Evolutionary conservation across 2,888 invertebrate genomes (phyloP).

Genomic region (Apeira syringaria): DNA sequence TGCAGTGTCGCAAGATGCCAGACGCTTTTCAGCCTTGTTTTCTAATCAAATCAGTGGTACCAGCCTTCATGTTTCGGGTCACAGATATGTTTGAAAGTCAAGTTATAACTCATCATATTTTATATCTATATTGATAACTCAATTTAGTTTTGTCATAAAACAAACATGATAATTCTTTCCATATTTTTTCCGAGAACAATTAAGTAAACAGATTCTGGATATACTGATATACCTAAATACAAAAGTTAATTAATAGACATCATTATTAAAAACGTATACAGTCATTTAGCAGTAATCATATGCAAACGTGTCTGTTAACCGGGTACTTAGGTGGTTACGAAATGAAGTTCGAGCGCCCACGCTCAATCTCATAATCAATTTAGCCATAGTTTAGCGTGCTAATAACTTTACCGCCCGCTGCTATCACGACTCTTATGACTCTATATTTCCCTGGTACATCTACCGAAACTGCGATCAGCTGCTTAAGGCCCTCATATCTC

Average conservation of each 20-base stretch:
- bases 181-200: too few relatives aligned
- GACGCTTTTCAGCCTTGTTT: too few relatives aligned
- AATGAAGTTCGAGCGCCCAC: conserved; percentile 48
- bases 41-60: too few relatives aligned
- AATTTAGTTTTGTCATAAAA: too few relatives aligned
- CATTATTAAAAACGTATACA: conserved; percentile 16
- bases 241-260: conserved; percentile 22
- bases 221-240: not conserved
- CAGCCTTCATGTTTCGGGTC: too few relatives aligned
- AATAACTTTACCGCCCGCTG: conserved; percentile 55
- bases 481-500: too few relatives aligned
- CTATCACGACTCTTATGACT: conserved; percentile 48
- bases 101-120: too few relatives aligned
- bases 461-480: conserved; percentile 2
- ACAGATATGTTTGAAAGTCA: too few relatives aligned
- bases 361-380: conserved; percentile 51
- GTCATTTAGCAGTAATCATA: conserved; percentile 24
- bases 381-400: conserved; percentile 42
- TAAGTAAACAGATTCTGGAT: too few relatives aligned
- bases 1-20: too few relatives aligned
- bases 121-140: too few relatives aligned
- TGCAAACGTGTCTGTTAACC: conserved; percentile 27
- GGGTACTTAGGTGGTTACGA: conserved; percentile 29
- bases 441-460: conserved; percentile 36
- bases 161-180: too few relatives aligned